Evolutionary conservation across 2,113 vertebrate species (phyloP).

Genomic region (Eleginops maclovinus): DNA sequence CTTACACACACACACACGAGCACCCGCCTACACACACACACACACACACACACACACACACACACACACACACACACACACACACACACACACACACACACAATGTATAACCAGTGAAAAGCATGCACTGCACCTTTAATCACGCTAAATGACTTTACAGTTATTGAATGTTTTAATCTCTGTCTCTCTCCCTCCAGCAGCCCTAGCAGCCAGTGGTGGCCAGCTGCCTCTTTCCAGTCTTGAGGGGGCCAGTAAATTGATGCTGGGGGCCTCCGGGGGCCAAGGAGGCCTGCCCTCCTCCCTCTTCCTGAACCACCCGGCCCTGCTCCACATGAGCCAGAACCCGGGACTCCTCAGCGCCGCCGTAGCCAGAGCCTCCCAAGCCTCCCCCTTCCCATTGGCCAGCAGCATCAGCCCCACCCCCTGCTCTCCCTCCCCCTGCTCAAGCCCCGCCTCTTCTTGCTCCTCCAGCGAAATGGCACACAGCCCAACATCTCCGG

Average conservation of each 20-base stretch:
- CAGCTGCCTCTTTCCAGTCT: constrained; percentile 95
- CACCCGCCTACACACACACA: too few species aligned
- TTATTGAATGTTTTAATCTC: background rate
- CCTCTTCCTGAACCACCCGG: constrained; percentile 93
- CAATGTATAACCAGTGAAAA: too few species aligned
- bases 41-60: too few species aligned
- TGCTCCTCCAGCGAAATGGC: constrained; percentile 87
- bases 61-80: too few species aligned
- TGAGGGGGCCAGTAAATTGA: constrained; percentile 89
- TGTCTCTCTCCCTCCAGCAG: constrained; percentile 66
- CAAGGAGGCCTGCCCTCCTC: constrained; percentile 87
- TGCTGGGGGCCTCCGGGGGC: constrained; percentile 86
- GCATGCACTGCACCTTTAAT: too few species aligned
- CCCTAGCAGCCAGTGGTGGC: constrained; percentile 95
- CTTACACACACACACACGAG: too few species aligned
- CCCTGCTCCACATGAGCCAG: constrained; percentile 89
- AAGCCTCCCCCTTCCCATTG: constrained; percentile 86
- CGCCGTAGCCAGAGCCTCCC: constrained; percentile 85
- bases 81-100: too few species aligned
- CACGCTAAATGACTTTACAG: too few species aligned
- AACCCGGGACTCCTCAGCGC: constrained; percentile 86
- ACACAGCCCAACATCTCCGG: constrained; percentile 87
- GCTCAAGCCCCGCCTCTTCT: constrained; percentile 85
- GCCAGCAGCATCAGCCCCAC: constrained; percentile 87
- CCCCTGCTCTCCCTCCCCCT: constrained; percentile 86